Evolutionary conservation across 1,140 invertebrate species (phyloP), one percentile per base, ranked within the genome.

Genomic region (Telenomus remus): DNA sequence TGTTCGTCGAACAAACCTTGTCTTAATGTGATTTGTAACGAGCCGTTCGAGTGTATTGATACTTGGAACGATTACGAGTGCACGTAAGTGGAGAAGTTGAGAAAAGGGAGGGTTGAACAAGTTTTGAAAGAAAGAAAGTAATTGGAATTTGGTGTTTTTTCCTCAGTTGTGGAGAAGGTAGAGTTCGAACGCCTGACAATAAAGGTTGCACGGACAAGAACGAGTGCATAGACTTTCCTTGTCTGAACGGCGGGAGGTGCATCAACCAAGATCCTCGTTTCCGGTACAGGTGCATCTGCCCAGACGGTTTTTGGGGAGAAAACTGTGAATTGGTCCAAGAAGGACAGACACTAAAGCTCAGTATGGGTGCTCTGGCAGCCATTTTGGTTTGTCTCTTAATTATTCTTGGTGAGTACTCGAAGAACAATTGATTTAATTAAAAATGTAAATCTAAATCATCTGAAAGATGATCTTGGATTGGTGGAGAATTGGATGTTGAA

Each of bases 11-110:
- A 98, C 80, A 96, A 97, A 81, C 96, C 97, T 14, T 98, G 97
- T 84, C 92, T 94, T 47, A 96, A 95, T 84, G 94, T 97, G 37
- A 94, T 94, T 72, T 98, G 97, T 84, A 93, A 94, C 0, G 93
- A 95, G 79, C 95, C 96, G n/a, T 97, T 97, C 85, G 95, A 96
- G 76, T 99, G 98, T 88, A 94, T 97, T 33, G 97, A 98, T 88
- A 91, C 98, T 0, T 99, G 97, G 97, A 96, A 95, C 87, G 94
- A 96, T 87, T 96, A 96, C 80, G 97, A 98, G 81, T 99, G 97
- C 96, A 97, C 95, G 97, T 98, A 89, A 94, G 95, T 82, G 10
- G 10, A 35, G 10, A 6, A 35, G n/a, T n/a, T n/a, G n/a, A n/a
- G n/a, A n/a, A n/a, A n/a, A n/a, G n/a, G n/a, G n/a, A n/a, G n/a